A percentile compares a stretch with the other conserved stretches of the same genome.
Evolutionary conservation across 2,113 vertebrate genomes (phyloP).

Genomic region (Danio rerio): GRCz12tu NC_133193.1:20776001-20776500

Average conservation of each 20-base stretch:
- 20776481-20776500: neutral
- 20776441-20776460: conserved; percentile 25
- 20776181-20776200: conserved; percentile 39
- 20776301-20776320: neutral
- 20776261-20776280: neutral
- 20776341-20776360: conserved; percentile 35
- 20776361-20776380: conserved; percentile 7
- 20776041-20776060: neutral
- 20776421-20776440: neutral
- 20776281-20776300: conserved; percentile 23
- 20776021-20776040: neutral
- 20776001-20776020: neutral
- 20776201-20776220: conserved; percentile 2
- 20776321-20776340: neutral
- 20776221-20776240: neutral
- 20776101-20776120: conserved; percentile 25
- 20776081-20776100: neutral
- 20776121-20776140: conserved; percentile 21
- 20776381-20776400: conserved; percentile 25
- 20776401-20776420: conserved; percentile 39
- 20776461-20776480: neutral
- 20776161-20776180: conserved; percentile 40
- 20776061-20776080: neutral
- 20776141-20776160: conserved; percentile 50
- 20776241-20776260: conserved; percentile 30